These are phyloP conservation scores for Heliornis fulica DNA, from an alignment of 2,113 vertebrate genomes.

Conservation along the genomic window DNA sequence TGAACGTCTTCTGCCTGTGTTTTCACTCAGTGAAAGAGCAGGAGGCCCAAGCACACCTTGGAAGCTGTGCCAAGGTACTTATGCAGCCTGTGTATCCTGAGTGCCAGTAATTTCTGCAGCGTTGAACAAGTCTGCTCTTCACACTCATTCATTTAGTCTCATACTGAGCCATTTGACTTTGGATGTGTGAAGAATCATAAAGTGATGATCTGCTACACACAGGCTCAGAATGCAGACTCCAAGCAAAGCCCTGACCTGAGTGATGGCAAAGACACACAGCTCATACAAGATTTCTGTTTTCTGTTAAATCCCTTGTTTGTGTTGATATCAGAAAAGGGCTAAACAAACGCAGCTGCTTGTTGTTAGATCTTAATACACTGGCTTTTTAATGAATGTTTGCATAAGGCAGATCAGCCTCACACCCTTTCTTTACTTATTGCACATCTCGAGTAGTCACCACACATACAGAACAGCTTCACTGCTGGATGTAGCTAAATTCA, in stretches of 20 bases:
- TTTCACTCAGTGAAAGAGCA: not conserved
- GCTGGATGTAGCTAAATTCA: not conserved
- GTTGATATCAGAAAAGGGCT: not conserved
- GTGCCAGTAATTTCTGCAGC: not conserved
- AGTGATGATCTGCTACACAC: not conserved
- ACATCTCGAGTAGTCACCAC: not conserved
- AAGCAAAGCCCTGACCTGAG: not conserved
- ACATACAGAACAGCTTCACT: not conserved
- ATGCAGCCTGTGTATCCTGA: not conserved
- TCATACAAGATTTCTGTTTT: not conserved
- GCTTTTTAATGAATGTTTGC: not conserved
- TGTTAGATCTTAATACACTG: not conserved
- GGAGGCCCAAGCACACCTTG: not conserved
- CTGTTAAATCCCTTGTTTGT: not conserved
- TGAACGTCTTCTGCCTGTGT: not conserved
- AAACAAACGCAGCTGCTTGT: not conserved
- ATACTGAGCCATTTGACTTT: not conserved
- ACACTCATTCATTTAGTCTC: not conserved
- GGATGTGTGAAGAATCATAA: not conserved
- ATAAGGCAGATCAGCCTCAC: not conserved
- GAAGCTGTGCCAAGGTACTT: not conserved
- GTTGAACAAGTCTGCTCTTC: not conserved
- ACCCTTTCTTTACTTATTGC: not conserved
- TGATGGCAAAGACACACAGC: not conserved
- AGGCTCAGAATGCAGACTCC: not conserved